phyloP scores from a whole-genome alignment of 2,888 invertebrate genomes.

The Cryptosula pallasiana region DNA sequence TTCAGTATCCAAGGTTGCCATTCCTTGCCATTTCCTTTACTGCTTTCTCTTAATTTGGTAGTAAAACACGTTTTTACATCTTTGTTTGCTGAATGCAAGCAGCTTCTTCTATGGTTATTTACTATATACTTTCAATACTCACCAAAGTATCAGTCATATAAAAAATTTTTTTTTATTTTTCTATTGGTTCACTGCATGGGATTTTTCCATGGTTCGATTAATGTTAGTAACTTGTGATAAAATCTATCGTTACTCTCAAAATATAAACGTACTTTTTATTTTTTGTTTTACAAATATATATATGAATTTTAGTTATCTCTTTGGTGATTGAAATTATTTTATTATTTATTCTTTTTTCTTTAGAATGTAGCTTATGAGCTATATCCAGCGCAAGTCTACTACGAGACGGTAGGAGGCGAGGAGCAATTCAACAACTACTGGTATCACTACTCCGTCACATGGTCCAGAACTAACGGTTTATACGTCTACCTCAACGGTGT shows the following conservation, averaged over 20 bases:
- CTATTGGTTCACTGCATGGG: neutral
- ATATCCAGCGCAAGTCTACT: constrained; percentile 8
- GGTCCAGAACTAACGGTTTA: neutral
- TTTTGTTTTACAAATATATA: no score
- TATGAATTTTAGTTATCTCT: no score
- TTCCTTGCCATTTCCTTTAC: no score
- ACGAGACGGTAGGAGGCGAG: neutral
- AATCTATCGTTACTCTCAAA: neutral
- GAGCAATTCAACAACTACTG: neutral
- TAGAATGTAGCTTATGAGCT: constrained; percentile 16
- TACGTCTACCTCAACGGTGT: constrained; percentile 7
- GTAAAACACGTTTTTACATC: no score
- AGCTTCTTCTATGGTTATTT: no score
- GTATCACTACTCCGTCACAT: constrained; percentile 7
- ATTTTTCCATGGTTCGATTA: neutral
- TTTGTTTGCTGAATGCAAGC: no score
- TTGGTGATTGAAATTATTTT: no score
- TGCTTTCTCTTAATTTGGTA: no score
- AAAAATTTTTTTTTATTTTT: no score
- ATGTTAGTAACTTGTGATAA: neutral
- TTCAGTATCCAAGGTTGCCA: no score
- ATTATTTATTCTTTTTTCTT: neutral
- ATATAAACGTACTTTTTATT: neutral
- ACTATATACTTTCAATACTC: no score
- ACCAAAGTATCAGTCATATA: no score